Percentiles rank a stretch among this genome's conserved stretches.
These are phyloP conservation scores for Heteronetta atricapilla DNA, from an alignment of 2,113 vertebrate species.

Conservation along the genomic window DNA sequence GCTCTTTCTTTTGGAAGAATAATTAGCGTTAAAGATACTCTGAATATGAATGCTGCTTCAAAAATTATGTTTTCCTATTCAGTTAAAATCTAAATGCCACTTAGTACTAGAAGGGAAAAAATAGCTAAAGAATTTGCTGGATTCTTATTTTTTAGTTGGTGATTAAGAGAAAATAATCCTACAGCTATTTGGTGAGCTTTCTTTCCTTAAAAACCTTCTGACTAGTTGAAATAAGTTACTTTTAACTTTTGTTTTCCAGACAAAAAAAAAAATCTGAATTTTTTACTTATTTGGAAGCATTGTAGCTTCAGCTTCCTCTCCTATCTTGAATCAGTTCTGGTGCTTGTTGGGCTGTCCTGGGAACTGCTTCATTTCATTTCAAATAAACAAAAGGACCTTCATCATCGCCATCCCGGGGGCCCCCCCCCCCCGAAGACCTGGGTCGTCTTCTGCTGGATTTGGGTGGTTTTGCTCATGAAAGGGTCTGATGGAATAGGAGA, in stretches of 20 bases:
- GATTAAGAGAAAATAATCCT: rapidly evolving
- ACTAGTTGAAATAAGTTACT: not conserved
- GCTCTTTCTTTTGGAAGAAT: not conserved
- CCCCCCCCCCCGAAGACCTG: not conserved
- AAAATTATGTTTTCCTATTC: not conserved
- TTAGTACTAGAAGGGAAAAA: not conserved
- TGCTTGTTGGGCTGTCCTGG: not conserved
- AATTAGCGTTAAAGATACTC: not conserved
- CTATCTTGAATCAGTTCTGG: not conserved
- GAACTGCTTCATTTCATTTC: not conserved
- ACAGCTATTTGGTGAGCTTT: not conserved
- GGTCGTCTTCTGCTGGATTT: not conserved
- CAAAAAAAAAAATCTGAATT: not conserved
- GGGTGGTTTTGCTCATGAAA: not conserved
- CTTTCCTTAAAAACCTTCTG: not conserved
- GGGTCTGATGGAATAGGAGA: not conserved
- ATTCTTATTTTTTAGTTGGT: not conserved
- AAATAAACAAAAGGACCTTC: not conserved
- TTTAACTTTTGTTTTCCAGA: not conserved
- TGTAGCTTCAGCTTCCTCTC: not conserved
- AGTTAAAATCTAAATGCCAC: not conserved
- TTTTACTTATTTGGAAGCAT: not conserved
- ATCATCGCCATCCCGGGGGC: not conserved
- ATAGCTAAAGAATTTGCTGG: not conserved
- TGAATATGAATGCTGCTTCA: not conserved